Base-by-base conservation (phyloP, 2,113 vertebrate species). In the Typhlomys cinereus region DNA sequence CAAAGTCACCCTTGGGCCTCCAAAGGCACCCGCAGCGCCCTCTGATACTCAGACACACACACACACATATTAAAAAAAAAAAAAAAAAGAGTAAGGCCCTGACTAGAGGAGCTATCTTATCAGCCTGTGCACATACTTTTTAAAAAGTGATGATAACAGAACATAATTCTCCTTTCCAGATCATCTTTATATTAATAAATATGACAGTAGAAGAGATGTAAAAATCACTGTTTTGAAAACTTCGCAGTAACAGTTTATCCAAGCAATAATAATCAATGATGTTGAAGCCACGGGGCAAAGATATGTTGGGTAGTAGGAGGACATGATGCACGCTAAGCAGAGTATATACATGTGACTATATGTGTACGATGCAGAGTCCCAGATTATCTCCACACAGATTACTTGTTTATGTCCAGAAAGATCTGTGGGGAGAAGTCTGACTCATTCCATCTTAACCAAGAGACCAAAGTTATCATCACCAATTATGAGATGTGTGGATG, bases 241-340 rank as follows among this genome's bases (percentile, higher is more conserved):
- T n/a, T 90, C 39, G 73, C n/a, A 50, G 0, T 79, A 54, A 54
- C 70, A 81, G 92, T 75, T 88, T 44, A 91, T 92, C 50, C 48
- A n/a, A 57, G 8, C n/a, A 66, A 76, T 41, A 95, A 36, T 88
- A 39, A 62, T 83, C 27, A 84, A 31, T 73, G 74, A 74, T 67
- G 61, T 27, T 88, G 34, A 93, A 84, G 57, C 50, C 25, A 14
- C 0, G 50, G 46, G 39, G 29, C 79, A 46, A 85, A 85, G 89
- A 46, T 91, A 74, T n/a, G 44, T 64, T 62, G 6, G 27, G 50
- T 61, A 61, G 23, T 20, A 61, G 27, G 20, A n/a, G 46, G 80
- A 12, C 18, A 25, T 13, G 59, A 64, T 13, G 31, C 31, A 48
- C 25, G 9, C 44, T n/a, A 82, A 23, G n/a, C 7, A 46, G 11